Percentiles rank a stretch among this genome's conserved stretches.
These are phyloP conservation scores for Trichomycterus rosablanca DNA, from an alignment of 2,113 vertebrate genomes.

Conservation along the genomic window DNA sequence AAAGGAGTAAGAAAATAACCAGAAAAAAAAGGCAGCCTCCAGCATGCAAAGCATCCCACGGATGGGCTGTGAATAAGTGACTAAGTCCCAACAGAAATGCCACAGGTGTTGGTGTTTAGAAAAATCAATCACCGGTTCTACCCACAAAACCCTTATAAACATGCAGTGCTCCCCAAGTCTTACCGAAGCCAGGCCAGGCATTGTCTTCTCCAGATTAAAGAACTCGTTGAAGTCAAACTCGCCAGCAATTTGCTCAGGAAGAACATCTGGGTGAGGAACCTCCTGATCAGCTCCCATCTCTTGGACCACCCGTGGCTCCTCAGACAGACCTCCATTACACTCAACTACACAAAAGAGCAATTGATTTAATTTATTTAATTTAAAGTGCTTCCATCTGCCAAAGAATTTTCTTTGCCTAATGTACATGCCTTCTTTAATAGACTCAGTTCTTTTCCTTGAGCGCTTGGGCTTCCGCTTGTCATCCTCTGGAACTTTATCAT, in stretches of 20 bases:
- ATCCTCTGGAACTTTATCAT: constrained; percentile 92
- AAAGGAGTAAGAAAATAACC: not conserved
- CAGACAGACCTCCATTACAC: constrained; percentile 84
- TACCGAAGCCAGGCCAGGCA: constrained; percentile 94
- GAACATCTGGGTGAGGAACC: constrained; percentile 78
- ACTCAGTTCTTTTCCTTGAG: constrained; percentile 75
- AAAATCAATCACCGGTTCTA: not conserved
- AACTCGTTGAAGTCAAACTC: constrained; percentile 99
- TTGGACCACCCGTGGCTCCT: constrained; percentile 68
- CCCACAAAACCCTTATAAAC: constrained; percentile 23
- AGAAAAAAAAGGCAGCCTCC: not conserved
- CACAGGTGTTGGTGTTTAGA: not conserved
- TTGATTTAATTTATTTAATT: no score
- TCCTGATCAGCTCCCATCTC: constrained; percentile 84
- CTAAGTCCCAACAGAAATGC: not conserved
- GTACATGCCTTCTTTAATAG: constrained; percentile 80
- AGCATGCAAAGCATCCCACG: not conserved
- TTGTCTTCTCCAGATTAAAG: constrained; percentile 95
- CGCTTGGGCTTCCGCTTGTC: constrained; percentile 86
- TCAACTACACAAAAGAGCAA: constrained; percentile 60
- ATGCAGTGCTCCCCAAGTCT: constrained; percentile 66
- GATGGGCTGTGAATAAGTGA: not conserved
- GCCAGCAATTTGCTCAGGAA: constrained; percentile 81
- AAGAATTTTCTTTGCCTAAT: no score
- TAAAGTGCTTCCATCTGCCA: no score